Base-by-base conservation (phyloP, 2,113 vertebrate genomes). In the Lampris incognitus region DNA sequence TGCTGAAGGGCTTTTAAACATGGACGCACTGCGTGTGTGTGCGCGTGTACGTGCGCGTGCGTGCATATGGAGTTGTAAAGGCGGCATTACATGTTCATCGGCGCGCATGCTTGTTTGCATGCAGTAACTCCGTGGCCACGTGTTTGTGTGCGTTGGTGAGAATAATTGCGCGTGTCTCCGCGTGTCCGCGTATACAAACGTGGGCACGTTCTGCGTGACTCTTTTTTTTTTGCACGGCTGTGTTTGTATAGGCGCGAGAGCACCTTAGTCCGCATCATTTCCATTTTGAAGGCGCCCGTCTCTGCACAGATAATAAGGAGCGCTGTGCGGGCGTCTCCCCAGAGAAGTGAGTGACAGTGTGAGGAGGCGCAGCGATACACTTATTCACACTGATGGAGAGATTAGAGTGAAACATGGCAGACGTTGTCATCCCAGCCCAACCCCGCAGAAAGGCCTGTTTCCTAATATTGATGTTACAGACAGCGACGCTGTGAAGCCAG, bases 401-500 rank as follows among this genome's bases (percentile, higher is more conserved):
- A 94, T 94, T 89, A 93, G 86, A 91, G 93, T 85, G 73, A 91
- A 92, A 91, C 92, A 92, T 86, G 86, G 83, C 90, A 90, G 89
- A 86, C 79, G 73, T 91, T 93, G 90, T 91, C 88, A 85, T 82
- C 81, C 88, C 78, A 89, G 88, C 87, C 81, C 89, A 78, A 88
- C 83, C 84, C 86, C 87, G 89, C 83, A 90, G 84, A 89, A 85
- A 86, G 73, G 78, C 77, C 84, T 51, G 69, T 81, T 74, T 89
- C 85, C 83, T 70, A 61, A 85, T 82, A 74, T 41, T 79, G 78
- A 86, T 82, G 85, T 80, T 80, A 64, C 81, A 86, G 86, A 76
- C 76, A 75, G 80, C 50, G 7, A 9, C 11, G 48, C 82, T 76
- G 66, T 76, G 72, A 85, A 79, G 76, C 82, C 79, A 85, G 48